These are phyloP conservation scores for Caiman crocodilus DNA, from an alignment of 2,797 vertebrate species.

Conservation along the genomic window DNA sequence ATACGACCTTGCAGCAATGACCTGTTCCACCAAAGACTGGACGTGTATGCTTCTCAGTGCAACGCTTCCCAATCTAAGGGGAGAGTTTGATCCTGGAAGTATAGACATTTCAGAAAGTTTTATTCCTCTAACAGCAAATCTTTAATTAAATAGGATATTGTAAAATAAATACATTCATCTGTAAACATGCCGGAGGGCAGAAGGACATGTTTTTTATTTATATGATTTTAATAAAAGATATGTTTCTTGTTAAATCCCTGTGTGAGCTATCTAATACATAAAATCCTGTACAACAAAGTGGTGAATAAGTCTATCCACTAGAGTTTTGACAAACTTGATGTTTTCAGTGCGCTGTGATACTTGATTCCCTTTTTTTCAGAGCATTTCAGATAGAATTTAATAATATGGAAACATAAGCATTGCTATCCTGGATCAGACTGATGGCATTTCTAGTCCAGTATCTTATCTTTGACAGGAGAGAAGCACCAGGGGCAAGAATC, in stretches of 20 bases:
- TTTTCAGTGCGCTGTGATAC: background rate
- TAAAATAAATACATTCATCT: constrained; percentile 66
- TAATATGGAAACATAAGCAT: background rate
- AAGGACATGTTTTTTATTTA: constrained; percentile 65
- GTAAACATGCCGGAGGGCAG: constrained; percentile 59
- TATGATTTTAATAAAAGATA: constrained; percentile 66
- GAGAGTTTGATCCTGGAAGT: constrained; percentile 18
- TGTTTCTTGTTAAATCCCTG: constrained; percentile 51
- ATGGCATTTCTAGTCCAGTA: background rate
- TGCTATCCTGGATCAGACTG: background rate
- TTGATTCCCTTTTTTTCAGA: background rate
- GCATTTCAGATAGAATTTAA: background rate
- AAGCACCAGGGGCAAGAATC: rapidly evolving
- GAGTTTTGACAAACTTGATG: rapidly evolving
- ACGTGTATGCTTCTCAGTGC: background rate
- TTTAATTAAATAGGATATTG: constrained; percentile 67
- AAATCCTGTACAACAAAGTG: constrained; percentile 5
- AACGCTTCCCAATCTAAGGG: background rate
- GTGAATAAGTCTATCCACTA: background rate
- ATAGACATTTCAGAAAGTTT: constrained; percentile 37
- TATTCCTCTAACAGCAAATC: constrained; percentile 48
- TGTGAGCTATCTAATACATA: constrained; percentile 27
- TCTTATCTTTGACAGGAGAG: background rate
- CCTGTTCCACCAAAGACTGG: background rate
- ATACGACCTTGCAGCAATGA: background rate